Percentiles rank a stretch among this genome's conserved stretches.
phyloP scores from a whole-genome alignment of 2,797 vertebrate genomes.

The Nasua narica region DNA sequence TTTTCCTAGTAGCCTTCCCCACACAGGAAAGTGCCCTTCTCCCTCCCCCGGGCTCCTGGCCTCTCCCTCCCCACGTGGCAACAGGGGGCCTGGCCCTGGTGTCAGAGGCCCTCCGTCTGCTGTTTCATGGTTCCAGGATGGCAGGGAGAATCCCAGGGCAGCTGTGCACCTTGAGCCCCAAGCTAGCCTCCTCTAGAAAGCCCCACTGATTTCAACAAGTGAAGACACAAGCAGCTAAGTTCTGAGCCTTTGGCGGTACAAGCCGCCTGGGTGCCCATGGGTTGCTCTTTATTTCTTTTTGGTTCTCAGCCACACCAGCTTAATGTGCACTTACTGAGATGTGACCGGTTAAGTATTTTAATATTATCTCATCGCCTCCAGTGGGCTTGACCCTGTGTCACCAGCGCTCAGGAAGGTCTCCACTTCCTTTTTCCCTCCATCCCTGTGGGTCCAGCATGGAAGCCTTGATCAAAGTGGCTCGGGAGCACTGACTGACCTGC shows the following conservation, averaged over 20 bases:
- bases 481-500: not conserved
- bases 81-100: not conserved
- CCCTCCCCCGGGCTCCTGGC: not conserved
- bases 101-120: not conserved
- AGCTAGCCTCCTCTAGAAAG: not conserved
- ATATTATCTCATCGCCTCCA: not conserved
- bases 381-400: not conserved
- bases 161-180: not conserved
- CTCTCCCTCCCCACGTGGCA: not conserved
- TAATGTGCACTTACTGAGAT: conserved; percentile 22
- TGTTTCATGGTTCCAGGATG: not conserved
- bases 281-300: not conserved
- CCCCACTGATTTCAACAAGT: not conserved
- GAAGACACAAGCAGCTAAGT: not conserved
- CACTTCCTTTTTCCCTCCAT: not conserved
- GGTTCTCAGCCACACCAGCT: not conserved
- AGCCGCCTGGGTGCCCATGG: not conserved
- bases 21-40: not conserved
- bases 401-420: not conserved
- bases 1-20: conserved; percentile 18
- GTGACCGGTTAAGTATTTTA: not conserved
- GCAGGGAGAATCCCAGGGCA: not conserved
- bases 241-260: not conserved
- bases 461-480: not conserved
- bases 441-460: not conserved